These are phyloP conservation scores for Squalus acanthias DNA, from an alignment of 2,797 vertebrate genomes.

Conservation along the genomic window DNA sequence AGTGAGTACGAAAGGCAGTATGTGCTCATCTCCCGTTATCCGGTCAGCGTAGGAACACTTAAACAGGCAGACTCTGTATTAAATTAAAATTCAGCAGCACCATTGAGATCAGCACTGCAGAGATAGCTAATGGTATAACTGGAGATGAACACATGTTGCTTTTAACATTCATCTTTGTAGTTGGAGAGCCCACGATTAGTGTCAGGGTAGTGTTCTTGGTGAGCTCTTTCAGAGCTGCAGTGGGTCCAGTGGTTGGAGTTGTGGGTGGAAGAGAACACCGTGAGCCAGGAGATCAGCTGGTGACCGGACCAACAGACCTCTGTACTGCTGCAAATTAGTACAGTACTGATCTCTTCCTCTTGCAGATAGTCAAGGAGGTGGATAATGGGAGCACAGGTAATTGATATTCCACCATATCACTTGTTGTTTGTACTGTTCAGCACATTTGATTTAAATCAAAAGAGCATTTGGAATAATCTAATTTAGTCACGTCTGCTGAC, in stretches of 20 bases:
- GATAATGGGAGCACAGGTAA: neutral
- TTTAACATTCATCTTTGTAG: neutral
- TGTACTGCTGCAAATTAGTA: neutral
- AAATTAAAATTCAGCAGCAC: neutral
- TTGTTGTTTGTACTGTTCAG: neutral
- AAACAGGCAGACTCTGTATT: neutral
- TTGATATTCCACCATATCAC: neutral
- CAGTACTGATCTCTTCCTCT: neutral
- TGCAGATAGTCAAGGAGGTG: neutral
- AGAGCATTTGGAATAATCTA: neutral
- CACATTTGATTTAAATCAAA: neutral
- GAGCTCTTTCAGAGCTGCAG: neutral
- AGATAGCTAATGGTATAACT: neutral
- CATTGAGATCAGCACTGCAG: neutral
- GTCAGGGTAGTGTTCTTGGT: neutral
- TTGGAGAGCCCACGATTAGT: neutral
- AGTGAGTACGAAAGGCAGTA: neutral
- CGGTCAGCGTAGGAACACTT: neutral
- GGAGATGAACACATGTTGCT: neutral
- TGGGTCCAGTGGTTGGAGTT: neutral
- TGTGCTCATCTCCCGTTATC: neutral
- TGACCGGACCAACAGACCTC: neutral
- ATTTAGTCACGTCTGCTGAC: neutral
- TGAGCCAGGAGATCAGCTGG: neutral
- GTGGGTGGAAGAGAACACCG: neutral